Percentiles rank a stretch among this genome's conserved stretches.
These are phyloP conservation scores for Phymorhynchus buccinoides DNA, from an alignment of 1,140 invertebrate species.

Conservation along the genomic window DNA sequence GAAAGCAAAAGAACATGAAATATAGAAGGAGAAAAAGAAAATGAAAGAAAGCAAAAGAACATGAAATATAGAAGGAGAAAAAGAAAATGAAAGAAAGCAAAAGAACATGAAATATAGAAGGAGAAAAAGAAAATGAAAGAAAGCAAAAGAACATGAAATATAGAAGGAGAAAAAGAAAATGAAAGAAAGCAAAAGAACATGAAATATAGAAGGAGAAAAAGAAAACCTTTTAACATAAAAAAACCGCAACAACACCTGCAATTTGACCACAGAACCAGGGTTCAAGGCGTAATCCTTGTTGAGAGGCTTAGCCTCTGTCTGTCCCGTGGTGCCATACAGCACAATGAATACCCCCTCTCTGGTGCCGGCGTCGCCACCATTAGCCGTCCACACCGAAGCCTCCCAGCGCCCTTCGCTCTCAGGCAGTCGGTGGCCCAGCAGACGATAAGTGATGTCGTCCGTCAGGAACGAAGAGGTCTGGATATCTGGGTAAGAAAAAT, in stretches of 20 bases:
- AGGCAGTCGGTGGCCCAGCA: conserved; percentile 39
- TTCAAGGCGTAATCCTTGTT: conserved; percentile 58
- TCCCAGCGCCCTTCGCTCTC: conserved; percentile 48
- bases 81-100: too few species aligned
- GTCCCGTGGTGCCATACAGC: conserved; percentile 60
- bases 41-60: too few species aligned
- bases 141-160: too few species aligned
- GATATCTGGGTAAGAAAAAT: conserved; percentile 8
- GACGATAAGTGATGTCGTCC: conserved; percentile 19
- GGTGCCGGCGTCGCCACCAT: conserved; percentile 51
- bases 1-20: too few species aligned
- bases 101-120: too few species aligned
- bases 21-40: too few species aligned
- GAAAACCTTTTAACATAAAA: too few species aligned
- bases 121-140: too few species aligned
- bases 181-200: too few species aligned
- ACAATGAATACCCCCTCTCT: conserved; percentile 53
- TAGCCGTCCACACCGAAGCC: conserved; percentile 52
- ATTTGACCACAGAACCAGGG: conserved; percentile 50
- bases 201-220: too few species aligned
- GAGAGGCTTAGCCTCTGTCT: conserved; percentile 53
- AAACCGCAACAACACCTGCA: conserved; percentile 45
- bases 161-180: too few species aligned
- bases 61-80: too few species aligned
- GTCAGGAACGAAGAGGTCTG: conserved; percentile 30